Conservation (phyloP, 2,888 invertebrate species). For the Urechis unicinctus region DNA sequence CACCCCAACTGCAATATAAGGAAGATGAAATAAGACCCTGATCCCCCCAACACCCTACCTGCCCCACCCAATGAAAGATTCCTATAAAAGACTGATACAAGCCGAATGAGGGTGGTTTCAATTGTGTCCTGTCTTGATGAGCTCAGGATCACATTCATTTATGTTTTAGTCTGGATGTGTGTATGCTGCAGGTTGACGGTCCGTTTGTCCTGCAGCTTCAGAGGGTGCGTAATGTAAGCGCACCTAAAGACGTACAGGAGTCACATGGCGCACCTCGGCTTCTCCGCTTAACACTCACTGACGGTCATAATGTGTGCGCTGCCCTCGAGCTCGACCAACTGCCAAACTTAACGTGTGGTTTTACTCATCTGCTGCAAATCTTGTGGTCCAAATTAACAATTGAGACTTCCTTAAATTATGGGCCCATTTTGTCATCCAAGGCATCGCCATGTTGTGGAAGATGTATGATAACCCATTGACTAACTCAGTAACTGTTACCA, state of each 20-base stretch:
- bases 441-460: no score
- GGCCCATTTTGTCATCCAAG: background rate
- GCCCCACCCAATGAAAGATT: no score
- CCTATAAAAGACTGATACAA: no score
- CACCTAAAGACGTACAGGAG: slow-evolving; percentile 85
- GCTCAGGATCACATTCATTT: no score
- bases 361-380: background rate
- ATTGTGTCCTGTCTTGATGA: no score
- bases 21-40: no score
- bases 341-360: slow-evolving; percentile 2
- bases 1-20: no score
- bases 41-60: no score
- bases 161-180: no score
- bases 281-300: slow-evolving; percentile 75
- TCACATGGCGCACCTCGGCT: slow-evolving; percentile 66
- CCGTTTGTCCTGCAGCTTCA: slow-evolving; percentile 73
- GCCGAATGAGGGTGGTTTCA: no score
- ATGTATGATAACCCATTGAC: no score
- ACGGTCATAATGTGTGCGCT: slow-evolving; percentile 72
- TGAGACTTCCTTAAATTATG: background rate
- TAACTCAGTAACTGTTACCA: no score
- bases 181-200: slow-evolving; percentile 52
- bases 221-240: slow-evolving; percentile 79
- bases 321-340: slow-evolving; percentile 66
- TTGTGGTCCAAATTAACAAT: background rate